These are phyloP conservation scores for Vidua macroura DNA, from an alignment of 2,113 vertebrate species.

Conservation along the genomic window DNA sequence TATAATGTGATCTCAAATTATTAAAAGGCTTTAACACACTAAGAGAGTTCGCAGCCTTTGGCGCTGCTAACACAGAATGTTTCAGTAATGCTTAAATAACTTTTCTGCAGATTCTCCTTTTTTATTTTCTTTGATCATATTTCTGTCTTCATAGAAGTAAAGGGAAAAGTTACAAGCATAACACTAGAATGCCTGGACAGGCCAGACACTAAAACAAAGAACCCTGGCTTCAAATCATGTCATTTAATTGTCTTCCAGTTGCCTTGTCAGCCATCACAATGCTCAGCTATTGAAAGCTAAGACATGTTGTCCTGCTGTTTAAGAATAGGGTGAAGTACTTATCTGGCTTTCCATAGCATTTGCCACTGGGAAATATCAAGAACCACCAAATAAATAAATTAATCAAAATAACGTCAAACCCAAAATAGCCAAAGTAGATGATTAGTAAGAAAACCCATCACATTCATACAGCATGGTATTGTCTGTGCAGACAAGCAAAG, in stretches of 20 bases:
- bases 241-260: background rate
- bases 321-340: background rate
- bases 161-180: constrained; percentile 24
- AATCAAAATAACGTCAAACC: background rate
- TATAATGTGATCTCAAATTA: constrained; percentile 55
- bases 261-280: background rate
- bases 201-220: constrained; percentile 25
- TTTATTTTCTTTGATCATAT: constrained; percentile 55
- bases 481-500: background rate
- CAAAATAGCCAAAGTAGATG: background rate
- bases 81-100: constrained; percentile 38
- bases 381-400: background rate
- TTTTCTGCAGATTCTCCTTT: constrained; percentile 48
- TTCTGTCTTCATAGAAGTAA: constrained; percentile 36
- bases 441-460: background rate
- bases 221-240: background rate
- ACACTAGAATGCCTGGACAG: background rate
- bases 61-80: background rate
- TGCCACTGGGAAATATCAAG: background rate
- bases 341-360: background rate
- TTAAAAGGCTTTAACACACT: constrained; percentile 52
- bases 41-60: constrained; percentile 21
- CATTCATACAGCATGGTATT: background rate
- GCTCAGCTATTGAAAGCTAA: background rate
- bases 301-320: background rate